Conservation (phyloP, 2,888 invertebrate species). For the Copidosoma aretas region DNA sequence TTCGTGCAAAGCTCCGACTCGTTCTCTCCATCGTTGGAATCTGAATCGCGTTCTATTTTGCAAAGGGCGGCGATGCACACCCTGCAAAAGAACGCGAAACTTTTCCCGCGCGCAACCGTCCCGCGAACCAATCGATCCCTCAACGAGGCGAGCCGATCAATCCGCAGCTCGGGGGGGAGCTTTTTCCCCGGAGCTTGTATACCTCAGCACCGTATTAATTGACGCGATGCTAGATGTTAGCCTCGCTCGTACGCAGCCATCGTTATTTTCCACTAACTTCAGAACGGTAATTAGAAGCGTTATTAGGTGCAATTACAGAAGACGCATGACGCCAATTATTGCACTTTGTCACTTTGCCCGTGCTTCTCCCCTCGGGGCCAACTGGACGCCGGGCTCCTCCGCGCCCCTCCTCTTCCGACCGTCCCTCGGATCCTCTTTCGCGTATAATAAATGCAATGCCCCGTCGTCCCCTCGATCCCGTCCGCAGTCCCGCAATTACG, state of each 20-base stretch:
- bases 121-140: background rate
- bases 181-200: conserved; percentile 12
- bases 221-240: conserved; percentile 32
- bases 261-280: conserved; percentile 40
- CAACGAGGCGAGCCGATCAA: background rate
- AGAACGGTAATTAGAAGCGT: conserved; percentile 38
- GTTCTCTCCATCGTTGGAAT: no score
- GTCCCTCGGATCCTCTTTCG: conserved; percentile 21
- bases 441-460: conserved; percentile 38
- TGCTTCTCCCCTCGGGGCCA: background rate
- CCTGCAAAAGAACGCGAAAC: no score
- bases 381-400: background rate
- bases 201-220: conserved; percentile 31
- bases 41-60: no score
- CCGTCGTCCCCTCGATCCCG: conserved; percentile 17
- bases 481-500: conserved; percentile 22
- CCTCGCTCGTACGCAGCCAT: conserved; percentile 15
- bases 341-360: conserved; percentile 40
- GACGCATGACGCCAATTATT: conserved; percentile 40
- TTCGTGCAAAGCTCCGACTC: no score
- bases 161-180: no score
- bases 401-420: background rate
- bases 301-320: conserved; percentile 40
- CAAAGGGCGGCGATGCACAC: no score
- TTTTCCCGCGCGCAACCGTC: background rate